These are phyloP conservation scores for Orthonyx spaldingii DNA, from an alignment of 2,113 vertebrate genomes.

Conservation along the genomic window DNA sequence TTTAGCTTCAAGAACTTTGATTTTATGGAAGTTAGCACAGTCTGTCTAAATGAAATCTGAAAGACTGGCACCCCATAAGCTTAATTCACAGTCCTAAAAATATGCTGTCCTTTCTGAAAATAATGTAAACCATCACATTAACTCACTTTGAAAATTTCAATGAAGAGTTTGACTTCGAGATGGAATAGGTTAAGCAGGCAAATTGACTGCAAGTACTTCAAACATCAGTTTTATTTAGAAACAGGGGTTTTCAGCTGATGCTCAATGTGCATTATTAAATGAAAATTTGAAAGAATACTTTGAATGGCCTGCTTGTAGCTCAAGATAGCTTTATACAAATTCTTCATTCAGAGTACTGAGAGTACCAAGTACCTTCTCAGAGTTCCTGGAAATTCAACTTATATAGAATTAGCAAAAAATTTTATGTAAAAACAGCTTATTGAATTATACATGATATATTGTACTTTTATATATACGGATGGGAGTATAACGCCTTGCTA, in stretches of 20 bases:
- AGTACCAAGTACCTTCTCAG: neutral
- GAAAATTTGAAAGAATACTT: neutral
- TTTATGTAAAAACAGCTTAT: neutral
- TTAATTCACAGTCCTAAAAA: conserved; percentile 23
- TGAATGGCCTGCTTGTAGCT: neutral
- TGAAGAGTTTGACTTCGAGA: neutral
- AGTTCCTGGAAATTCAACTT: neutral
- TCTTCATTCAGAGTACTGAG: neutral
- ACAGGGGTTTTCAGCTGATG: neutral
- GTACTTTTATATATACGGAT: neutral
- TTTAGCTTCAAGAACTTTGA: neutral
- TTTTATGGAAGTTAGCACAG: neutral
- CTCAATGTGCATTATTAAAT: neutral
- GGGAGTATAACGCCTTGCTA: neutral
- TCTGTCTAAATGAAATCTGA: conserved; percentile 3
- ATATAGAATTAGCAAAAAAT: neutral
- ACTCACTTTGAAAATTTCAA: neutral
- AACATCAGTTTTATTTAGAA: neutral
- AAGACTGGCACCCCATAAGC: neutral
- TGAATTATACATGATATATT: neutral
- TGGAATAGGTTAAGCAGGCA: neutral
- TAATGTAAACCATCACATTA: conserved; percentile 10
- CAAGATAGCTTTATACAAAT: neutral
- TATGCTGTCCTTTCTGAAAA: conserved; percentile 39
- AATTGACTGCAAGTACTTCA: neutral